Percentiles rank a stretch among this genome's conserved stretches.
phyloP scores from a whole-genome alignment of 2,113 vertebrate species.

The Telmatochromis sp. region DNA sequence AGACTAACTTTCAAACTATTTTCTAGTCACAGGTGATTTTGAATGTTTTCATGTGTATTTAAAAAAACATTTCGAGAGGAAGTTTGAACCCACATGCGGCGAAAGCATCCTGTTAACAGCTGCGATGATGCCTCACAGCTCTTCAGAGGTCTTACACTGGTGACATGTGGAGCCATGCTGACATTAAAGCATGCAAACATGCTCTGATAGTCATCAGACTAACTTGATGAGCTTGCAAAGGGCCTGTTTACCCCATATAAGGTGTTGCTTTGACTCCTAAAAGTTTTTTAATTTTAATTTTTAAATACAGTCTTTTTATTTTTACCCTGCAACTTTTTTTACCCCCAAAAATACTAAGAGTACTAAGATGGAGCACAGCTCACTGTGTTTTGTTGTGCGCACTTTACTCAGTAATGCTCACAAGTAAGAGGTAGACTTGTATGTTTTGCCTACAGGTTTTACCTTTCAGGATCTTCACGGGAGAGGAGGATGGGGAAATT shows the following conservation, averaged over 20 bases:
- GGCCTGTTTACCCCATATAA: not conserved
- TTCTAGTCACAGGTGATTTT: not conserved
- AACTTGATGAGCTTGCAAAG: not conserved
- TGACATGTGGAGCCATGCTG: not conserved
- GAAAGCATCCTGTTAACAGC: not conserved
- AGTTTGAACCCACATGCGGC: not conserved
- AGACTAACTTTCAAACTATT: not conserved
- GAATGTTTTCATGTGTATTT: not conserved
- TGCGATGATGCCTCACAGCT: not conserved
- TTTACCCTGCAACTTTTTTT: not conserved
- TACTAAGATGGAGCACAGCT: not conserved
- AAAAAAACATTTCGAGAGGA: not conserved
- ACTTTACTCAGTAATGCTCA: not conserved
- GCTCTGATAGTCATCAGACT: not conserved
- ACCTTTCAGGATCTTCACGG: not conserved
- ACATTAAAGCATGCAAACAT: not conserved
- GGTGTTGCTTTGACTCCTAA: not conserved
- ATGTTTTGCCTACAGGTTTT: not conserved
- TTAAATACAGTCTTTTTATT: not conserved
- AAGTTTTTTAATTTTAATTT: not conserved
- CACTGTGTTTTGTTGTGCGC: not conserved
- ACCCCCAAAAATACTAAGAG: not conserved
- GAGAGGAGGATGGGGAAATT: constrained; percentile 9
- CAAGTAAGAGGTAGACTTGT: not conserved
- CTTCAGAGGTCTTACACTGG: not conserved